A percentile compares a stretch with the other conserved stretches of the same genome.
phyloP scores from a whole-genome alignment of 2,113 vertebrate genomes.

The Turdus rufiventris region DNA sequence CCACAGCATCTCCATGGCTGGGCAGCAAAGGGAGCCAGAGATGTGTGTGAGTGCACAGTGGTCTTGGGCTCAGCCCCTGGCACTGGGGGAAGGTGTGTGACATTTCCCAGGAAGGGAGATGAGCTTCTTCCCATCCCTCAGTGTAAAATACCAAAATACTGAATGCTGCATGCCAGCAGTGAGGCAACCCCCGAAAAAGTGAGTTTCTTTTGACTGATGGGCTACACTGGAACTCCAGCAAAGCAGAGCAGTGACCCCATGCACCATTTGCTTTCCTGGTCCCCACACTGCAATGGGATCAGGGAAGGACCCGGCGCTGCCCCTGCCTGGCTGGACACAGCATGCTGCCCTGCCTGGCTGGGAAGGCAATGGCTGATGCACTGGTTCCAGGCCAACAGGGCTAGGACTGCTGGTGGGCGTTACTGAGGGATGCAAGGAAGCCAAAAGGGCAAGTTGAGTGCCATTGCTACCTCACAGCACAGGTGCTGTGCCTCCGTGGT shows the following conservation, averaged over 20 bases:
- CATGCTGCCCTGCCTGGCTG: background rate
- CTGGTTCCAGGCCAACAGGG: background rate
- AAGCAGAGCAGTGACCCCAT: background rate
- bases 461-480: background rate
- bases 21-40: background rate
- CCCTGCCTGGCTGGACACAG: background rate
- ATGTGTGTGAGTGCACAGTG: accelerated
- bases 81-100: accelerated
- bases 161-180: background rate
- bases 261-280: accelerated
- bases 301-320: accelerated
- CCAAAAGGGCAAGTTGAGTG: background rate
- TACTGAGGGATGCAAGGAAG: background rate
- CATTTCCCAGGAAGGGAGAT: background rate
- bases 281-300: accelerated
- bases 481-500: background rate
- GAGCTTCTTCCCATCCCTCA: background rate
- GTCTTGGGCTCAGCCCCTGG: background rate
- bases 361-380: accelerated
- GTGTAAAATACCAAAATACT: background rate
- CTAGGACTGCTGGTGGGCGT: too few species aligned
- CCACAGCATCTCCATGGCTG: accelerated
- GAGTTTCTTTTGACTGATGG: background rate
- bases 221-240: background rate
- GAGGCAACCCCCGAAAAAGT: background rate